These are phyloP conservation scores for Cololabis saira DNA, from an alignment of 2,113 vertebrate species.

Conservation along the genomic window DNA sequence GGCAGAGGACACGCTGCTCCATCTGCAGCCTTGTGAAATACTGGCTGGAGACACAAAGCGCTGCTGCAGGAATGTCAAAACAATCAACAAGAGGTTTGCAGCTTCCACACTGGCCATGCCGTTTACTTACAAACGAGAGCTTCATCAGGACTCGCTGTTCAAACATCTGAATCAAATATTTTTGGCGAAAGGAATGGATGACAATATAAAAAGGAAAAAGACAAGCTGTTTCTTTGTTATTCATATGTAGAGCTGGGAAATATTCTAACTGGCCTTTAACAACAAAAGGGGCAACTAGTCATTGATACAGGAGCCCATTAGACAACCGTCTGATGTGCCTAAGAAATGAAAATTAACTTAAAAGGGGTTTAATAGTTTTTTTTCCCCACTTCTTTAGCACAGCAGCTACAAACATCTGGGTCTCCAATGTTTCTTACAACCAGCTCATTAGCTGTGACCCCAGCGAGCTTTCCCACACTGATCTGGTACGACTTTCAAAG, in stretches of 20 bases:
- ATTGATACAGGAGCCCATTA: no score
- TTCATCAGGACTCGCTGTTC: conserved; percentile 3
- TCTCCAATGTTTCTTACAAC: conserved; percentile 2
- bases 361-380: no score
- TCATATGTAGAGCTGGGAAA: not conserved
- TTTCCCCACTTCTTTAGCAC: no score
- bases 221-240: not conserved
- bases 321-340: no score
- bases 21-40: conserved; percentile 42
- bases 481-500: not conserved
- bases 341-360: no score
- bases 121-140: conserved; percentile 3
- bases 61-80: conserved; percentile 39
- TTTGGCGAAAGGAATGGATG: not conserved
- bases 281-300: no score
- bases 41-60: conserved; percentile 23
- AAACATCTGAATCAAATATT: conserved; percentile 11
- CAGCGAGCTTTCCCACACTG: conserved; percentile 6
- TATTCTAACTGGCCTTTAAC: not conserved
- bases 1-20: conserved; percentile 10
- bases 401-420: not conserved
- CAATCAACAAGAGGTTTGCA: conserved; percentile 5
- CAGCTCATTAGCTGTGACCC: conserved; percentile 1
- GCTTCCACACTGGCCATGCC: conserved; percentile 12
- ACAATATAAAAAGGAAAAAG: not conserved